Base-by-base conservation (phyloP, 2,888 invertebrate genomes). In the Thereva unica region DNA sequence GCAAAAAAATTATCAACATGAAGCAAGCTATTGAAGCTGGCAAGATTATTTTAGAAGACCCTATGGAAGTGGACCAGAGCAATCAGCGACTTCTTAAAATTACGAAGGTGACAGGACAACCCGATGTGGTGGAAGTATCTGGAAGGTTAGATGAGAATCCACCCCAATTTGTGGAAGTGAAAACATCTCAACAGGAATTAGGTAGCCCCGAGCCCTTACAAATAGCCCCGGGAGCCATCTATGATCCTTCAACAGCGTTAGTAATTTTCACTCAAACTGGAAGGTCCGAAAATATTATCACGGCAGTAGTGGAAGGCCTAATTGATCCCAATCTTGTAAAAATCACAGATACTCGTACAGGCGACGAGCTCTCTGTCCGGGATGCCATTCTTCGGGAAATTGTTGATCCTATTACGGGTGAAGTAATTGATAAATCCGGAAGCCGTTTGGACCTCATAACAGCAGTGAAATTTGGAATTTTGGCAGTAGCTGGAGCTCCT, bases 321-420 rank as follows among this genome's bases (percentile, higher is more conserved):
- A 83, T 95, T 70, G 86, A 91, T 65, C 81, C 86, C 4, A 85
- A 85, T 71, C 81, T 85, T 4, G 87, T 93, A 0, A 85, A 86
- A 75, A 87, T 93, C 3, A 82, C 85, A 68, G 89, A 93, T 76
- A 90, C 92, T 0, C 77, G 81, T 68, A 86, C 88, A 0, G 88
- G 90, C 6, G 84, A 86, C 75, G 83, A 85, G 68, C 84, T 93
- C 59, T 83, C 85, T 5, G 81, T 92, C 35, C 84, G 86, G 65
- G 90, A 94, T 76, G 97, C 97, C 0, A 82, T 95, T 65, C 80
- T 86, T 38, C 86, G 85, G 70, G 90, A 91, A 63, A 86, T 93
- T 67, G 82, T 96, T 64, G 87, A 95, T 79, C 85, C 85, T 63
- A 82, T 84, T 65, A 87, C 88, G 0, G 89, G 88, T 4, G 86